Conservation (phyloP, 2,113 vertebrate genomes). For the Nerophis lumbriciformis region DNA sequence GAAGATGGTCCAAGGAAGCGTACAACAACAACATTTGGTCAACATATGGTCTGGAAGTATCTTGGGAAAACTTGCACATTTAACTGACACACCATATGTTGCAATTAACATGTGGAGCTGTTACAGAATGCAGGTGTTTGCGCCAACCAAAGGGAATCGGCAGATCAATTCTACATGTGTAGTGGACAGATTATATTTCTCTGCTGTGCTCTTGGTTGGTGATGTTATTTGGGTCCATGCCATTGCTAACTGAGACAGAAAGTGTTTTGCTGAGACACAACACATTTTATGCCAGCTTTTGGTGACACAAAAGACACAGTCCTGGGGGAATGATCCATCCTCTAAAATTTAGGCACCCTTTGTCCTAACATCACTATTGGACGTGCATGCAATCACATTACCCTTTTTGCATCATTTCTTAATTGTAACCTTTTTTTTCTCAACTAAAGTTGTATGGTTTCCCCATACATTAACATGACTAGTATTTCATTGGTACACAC, state of each 20-base stretch:
- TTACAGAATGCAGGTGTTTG: constrained; percentile 21
- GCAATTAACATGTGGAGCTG: constrained; percentile 17
- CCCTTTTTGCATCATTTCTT: constrained; percentile 31
- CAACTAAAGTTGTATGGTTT: constrained; percentile 14
- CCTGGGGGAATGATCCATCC: neutral
- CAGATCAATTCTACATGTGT: neutral
- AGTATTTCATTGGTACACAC: constrained; percentile 23
- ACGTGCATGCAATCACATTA: constrained; percentile 22
- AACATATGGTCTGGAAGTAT: constrained; percentile 29
- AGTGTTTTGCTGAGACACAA: neutral
- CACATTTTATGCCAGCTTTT: neutral
- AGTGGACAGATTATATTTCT: constrained; percentile 5
- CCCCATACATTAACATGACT: constrained; percentile 13
- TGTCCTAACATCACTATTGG: constrained; percentile 26
- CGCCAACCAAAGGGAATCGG: neutral
- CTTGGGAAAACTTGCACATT: constrained; percentile 9
- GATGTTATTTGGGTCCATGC: constrained; percentile 16
- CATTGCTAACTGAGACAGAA: constrained; percentile 7
- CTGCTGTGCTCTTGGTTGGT: constrained; percentile 7
- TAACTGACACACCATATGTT: constrained; percentile 18
- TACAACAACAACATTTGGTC: constrained; percentile 37
- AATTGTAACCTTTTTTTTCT: neutral
- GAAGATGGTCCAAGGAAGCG: constrained; percentile 12
- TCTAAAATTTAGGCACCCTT: constrained; percentile 17
- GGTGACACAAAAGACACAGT: constrained; percentile 2